Evolutionary conservation across 2,888 invertebrate genomes (phyloP), one percentile per base, ranked within the genome.

Genomic region (Ennomos fuscantarius): DNA sequence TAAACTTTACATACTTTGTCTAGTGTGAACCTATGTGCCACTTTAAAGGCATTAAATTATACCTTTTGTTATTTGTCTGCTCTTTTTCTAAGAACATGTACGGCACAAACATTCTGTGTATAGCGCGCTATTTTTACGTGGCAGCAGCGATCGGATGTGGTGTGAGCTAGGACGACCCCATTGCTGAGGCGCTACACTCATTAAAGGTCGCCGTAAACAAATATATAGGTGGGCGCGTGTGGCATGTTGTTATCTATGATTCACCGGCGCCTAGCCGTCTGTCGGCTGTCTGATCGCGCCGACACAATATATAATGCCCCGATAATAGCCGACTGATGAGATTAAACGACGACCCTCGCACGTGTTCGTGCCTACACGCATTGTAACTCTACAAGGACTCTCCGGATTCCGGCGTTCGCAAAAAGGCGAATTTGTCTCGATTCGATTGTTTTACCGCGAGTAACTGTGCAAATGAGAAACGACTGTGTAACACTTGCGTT

Each of bases 201-300:
- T 88, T 89, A 86, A 88, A 86, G 87, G 84, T 89, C 84, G 81
- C 79, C 78, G 81, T 87, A 85, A 85, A 86, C 85, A 87, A 87
- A 89, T 81, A 78, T 75, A 79, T 82, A 89, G 86, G 86, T 87
- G 85, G 84, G 84, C 78, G 82, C 76, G 79, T 86, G 79, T 87
- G 81, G 81, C 76, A 76, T 70, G 78, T 74, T 82, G 84, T 89
- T 89, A 86, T 87, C 87, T 87, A 85, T 90, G 89, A 90, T 87
- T 89, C 90, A 92, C 83, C 74, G 91, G 87, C 91, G 91, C 88
- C 91, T 78, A 79, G 86, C 87, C 67, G 91, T 91, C 91, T 92
- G 84, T 81, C 76, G 71, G 65, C 72, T 72, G 89, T 89, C 88
- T 89, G 87, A 89, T 89, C 83, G 82, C 73, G 69, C 82, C 82